phyloP scores from a whole-genome alignment of 2,888 invertebrate genomes.

The Corythucha ciliata region DNA sequence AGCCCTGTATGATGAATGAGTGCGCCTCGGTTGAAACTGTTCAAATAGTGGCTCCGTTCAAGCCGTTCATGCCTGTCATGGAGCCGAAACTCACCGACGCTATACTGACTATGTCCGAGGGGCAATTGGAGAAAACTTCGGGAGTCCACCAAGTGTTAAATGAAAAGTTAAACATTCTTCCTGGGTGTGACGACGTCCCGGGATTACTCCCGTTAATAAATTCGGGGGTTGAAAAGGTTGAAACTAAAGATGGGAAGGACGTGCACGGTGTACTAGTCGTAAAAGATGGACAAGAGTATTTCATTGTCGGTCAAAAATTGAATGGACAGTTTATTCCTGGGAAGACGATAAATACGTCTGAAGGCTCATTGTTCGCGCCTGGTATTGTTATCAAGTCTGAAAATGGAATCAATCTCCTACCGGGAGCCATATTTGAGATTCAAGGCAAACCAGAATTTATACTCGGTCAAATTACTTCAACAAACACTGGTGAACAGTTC shows the following conservation, averaged over 20 bases:
- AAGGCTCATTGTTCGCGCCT: slow-evolving; percentile 59
- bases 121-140: slow-evolving; percentile 52
- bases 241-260: slow-evolving; percentile 47
- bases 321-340: slow-evolving; percentile 64
- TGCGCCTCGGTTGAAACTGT: slow-evolving; percentile 51
- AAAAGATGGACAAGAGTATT: slow-evolving; percentile 48
- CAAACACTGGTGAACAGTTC: slow-evolving; percentile 51
- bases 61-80: slow-evolving; percentile 48
- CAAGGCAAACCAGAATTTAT: slow-evolving; percentile 45
- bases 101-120: slow-evolving; percentile 48
- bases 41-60: slow-evolving; percentile 53
- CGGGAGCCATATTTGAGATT: slow-evolving; percentile 57
- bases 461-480: slow-evolving; percentile 53
- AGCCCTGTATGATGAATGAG: slow-evolving; percentile 45
- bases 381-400: slow-evolving; percentile 62
- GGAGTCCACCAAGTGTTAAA: slow-evolving; percentile 49
- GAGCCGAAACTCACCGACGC: slow-evolving; percentile 44
- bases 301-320: slow-evolving; percentile 62
- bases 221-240: slow-evolving; percentile 50
- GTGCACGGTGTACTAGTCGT: slow-evolving; percentile 55
- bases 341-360: slow-evolving; percentile 59
- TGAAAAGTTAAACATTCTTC: slow-evolving; percentile 47
- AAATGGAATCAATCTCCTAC: slow-evolving; percentile 57
- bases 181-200: slow-evolving; percentile 54
- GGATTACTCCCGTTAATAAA: slow-evolving; percentile 45